Conservation (phyloP, 2,797 vertebrate genomes). For the Prunella strophiata region DNA sequence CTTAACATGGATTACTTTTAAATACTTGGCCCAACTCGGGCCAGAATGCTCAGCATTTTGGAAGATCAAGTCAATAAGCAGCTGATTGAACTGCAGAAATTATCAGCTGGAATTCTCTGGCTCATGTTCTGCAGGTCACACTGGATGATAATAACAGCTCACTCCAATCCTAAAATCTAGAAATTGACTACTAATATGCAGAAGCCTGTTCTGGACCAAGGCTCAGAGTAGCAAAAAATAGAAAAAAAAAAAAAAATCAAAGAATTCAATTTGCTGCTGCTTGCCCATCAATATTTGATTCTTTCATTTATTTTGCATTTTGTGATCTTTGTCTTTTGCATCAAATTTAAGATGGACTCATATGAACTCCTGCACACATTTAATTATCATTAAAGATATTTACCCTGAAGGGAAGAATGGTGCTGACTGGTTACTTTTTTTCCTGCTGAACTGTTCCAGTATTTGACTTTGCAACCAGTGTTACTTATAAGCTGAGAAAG, state of each 20-base stretch:
- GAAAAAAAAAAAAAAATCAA: not conserved
- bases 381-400: slow-evolving; percentile 16
- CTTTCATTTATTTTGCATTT: not conserved
- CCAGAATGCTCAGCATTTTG: slow-evolving; percentile 15
- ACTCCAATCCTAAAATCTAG: not conserved
- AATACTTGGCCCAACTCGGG: not conserved
- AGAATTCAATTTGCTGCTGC: not conserved
- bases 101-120: not conserved
- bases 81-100: slow-evolving; percentile 8
- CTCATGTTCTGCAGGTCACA: not conserved
- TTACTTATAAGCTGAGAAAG: not conserved
- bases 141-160: not conserved
- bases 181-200: not conserved
- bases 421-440: not conserved
- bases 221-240: not conserved
- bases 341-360: not conserved
- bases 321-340: not conserved
- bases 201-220: not conserved
- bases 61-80: not conserved
- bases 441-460: not conserved
- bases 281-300: not conserved
- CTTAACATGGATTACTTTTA: not conserved
- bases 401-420: not conserved
- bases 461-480: not conserved
- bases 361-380: not conserved